Conservation (phyloP, 2,888 invertebrate genomes). For the Thereva nobilitata region DNA sequence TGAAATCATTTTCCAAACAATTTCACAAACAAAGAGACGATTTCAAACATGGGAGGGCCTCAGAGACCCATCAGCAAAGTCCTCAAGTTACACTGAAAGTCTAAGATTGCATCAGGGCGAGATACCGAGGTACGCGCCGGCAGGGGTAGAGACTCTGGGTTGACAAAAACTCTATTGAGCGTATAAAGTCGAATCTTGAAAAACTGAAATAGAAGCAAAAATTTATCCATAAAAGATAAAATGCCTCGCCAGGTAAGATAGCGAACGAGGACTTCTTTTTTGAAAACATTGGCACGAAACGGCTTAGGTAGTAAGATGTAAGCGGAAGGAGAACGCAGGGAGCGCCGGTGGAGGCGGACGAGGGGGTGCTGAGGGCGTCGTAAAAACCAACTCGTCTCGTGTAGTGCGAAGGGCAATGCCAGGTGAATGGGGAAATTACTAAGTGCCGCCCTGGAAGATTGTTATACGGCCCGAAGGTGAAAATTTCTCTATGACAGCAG, state of each 20-base stretch:
- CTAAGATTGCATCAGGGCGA: constrained; percentile 23
- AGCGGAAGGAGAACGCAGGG: neutral
- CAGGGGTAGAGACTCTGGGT: neutral
- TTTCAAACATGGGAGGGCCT: constrained; percentile 22
- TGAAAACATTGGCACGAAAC: constrained; percentile 12
- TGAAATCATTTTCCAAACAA: constrained; percentile 36
- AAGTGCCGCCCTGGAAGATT: constrained; percentile 12
- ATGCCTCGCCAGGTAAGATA: constrained; percentile 25
- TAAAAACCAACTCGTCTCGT: neutral
- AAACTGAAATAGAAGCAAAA: constrained; percentile 22
- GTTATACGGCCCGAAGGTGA: neutral
- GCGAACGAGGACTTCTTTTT: constrained; percentile 5
- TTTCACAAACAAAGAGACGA: constrained; percentile 35
- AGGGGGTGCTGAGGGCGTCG: neutral
- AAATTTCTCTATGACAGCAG: constrained; percentile 15
- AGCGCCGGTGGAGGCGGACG: neutral
- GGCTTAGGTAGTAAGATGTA: constrained; percentile 24
- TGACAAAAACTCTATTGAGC: constrained; percentile 26
- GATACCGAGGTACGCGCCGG: neutral
- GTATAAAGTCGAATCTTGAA: constrained; percentile 25
- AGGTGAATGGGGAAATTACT: constrained; percentile 21
- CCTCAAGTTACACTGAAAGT: constrained; percentile 17
- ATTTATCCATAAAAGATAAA: constrained; percentile 35
- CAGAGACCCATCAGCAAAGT: constrained; percentile 21
- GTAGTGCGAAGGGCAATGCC: constrained; percentile 10